A percentile compares a stretch with the other conserved stretches of the same genome.
Evolutionary conservation across 2,797 vertebrate species (phyloP).

Genomic region (Urosaurus nigricauda): DNA sequence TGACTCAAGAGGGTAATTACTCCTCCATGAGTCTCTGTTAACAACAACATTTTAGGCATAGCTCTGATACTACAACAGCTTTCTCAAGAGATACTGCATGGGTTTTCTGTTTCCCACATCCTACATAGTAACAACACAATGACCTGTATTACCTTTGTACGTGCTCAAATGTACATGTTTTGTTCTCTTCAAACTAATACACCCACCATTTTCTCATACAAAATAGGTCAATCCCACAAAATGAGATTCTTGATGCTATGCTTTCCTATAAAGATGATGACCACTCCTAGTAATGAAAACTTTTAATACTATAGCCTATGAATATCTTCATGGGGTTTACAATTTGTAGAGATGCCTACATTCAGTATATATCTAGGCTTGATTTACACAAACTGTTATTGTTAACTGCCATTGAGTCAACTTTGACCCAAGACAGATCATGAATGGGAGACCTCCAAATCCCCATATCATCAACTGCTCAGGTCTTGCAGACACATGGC

Average conservation of each 20-base stretch:
- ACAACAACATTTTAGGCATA: conserved; percentile 59
- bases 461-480: too few relatives aligned
- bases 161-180: conserved; percentile 15
- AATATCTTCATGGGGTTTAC: neutral
- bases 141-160: neutral
- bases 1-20: conserved; percentile 58
- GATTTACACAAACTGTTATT: neutral
- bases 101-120: conserved; percentile 17
- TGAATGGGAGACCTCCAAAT: too few relatives aligned
- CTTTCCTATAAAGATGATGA: neutral
- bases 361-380: neutral
- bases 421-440: too few relatives aligned
- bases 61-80: conserved; percentile 47
- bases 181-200: conserved; percentile 19
- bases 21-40: conserved; percentile 67
- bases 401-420: too few relatives aligned
- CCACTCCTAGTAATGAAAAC: neutral
- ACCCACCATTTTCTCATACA: conserved; percentile 41
- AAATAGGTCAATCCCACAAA: conserved; percentile 13
- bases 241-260: neutral
- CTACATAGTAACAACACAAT: conserved; percentile 11
- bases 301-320: too few relatives aligned
- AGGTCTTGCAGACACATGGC: too few relatives aligned
- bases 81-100: conserved; percentile 12
- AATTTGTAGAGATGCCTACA: neutral